These are phyloP conservation scores for Heliconius sara DNA, from an alignment of 2,888 invertebrate genomes.

Conservation along the genomic window DNA sequence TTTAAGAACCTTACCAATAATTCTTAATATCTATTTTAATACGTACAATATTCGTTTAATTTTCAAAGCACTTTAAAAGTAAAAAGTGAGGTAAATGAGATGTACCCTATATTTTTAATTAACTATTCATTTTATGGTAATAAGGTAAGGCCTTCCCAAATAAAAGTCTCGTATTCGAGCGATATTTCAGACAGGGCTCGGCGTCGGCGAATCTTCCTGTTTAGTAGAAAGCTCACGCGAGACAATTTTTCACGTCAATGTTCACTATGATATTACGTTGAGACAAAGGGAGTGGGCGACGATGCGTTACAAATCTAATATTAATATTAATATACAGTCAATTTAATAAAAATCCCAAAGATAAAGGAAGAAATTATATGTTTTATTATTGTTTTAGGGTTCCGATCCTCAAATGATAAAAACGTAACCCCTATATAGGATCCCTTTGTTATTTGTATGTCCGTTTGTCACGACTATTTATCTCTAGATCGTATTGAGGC, in stretches of 20 bases:
- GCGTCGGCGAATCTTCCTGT: conserved; percentile 38
- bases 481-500: too few relatives aligned
- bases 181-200: conserved; percentile 42
- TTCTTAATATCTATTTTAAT: neutral
- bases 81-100: neutral
- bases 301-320: conserved; percentile 44
- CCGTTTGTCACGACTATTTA: too few relatives aligned
- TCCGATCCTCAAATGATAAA: too few relatives aligned
- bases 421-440: too few relatives aligned
- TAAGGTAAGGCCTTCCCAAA: conserved; percentile 28
- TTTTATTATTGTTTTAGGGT: too few relatives aligned
- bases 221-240: conserved; percentile 53
- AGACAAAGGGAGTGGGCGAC: conserved; percentile 42
- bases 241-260: conserved; percentile 56
- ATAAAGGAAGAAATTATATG: too few relatives aligned
- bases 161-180: conserved; percentile 39
- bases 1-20: neutral
- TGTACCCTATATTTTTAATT: conserved; percentile 29
- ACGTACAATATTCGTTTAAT: neutral
- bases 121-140: conserved; percentile 34
- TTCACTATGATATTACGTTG: conserved; percentile 48
- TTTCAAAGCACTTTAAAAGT: conserved; percentile 4
- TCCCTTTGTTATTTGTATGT: too few relatives aligned
- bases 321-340: conserved; percentile 44
- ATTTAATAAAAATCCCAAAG: neutral